These are phyloP conservation scores for Bubo scandiacus DNA, from an alignment of 2,113 vertebrate genomes.

Conservation along the genomic window DNA sequence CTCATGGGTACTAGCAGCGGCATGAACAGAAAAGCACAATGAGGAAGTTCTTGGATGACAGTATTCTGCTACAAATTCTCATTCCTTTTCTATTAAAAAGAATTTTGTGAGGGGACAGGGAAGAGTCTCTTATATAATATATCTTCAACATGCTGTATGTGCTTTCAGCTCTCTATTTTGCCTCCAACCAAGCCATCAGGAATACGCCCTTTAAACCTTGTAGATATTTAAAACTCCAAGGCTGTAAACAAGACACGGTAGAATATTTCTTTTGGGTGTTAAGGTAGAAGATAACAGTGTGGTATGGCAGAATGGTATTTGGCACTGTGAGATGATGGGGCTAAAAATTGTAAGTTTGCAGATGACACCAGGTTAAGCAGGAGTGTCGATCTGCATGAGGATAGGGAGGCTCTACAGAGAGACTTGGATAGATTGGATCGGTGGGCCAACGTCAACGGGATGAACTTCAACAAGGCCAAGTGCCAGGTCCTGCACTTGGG, in stretches of 20 bases:
- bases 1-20: neutral
- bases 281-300: neutral
- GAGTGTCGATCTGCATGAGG: too few species aligned
- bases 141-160: neutral
- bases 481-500: too few species aligned
- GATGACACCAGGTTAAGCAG: too few species aligned
- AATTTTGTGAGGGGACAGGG: accelerated
- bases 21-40: neutral
- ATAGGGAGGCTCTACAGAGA: too few species aligned
- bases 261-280: neutral
- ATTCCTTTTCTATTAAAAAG: neutral
- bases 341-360: neutral
- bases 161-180: neutral
- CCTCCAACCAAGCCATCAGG: neutral
- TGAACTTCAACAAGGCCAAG: too few species aligned
- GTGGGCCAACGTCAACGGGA: too few species aligned
- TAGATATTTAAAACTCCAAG: neutral
- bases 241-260: neutral
- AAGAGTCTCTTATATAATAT: neutral
- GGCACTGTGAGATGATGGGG: neutral
- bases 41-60: neutral
- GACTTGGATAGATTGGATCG: too few species aligned
- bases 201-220: neutral
- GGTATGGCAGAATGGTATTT: neutral
- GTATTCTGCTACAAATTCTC: neutral